These are phyloP conservation scores for Phataginus tetradactyla DNA, from an alignment of 2,797 vertebrate genomes.

Conservation along the genomic window DNA sequence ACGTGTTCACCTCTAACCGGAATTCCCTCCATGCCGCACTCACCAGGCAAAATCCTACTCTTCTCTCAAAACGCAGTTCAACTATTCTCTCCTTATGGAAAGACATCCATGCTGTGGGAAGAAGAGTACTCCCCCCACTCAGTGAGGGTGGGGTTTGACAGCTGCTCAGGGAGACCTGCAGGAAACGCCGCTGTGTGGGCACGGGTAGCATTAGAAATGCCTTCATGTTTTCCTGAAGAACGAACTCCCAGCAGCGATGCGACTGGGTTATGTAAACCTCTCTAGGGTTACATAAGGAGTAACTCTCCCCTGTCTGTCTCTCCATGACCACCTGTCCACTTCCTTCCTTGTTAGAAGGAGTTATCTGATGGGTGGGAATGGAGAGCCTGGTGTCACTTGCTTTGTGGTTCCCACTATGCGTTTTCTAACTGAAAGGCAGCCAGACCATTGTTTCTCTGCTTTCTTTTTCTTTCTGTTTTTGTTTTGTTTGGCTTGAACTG, in stretches of 20 bases:
- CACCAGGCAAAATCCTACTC: not conserved
- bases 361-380: not conserved
- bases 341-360: not conserved
- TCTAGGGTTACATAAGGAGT: not conserved
- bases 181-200: not conserved
- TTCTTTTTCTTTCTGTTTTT: not conserved
- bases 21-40: not conserved
- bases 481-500: not conserved
- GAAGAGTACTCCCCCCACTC: not conserved
- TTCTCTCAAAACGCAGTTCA: not conserved
- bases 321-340: rapidly evolving
- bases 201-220: rapidly evolving
- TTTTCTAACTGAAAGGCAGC: not conserved
- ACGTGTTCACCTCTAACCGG: not conserved
- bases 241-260: rapidly evolving
- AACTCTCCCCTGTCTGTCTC: not conserved
- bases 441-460: not conserved
- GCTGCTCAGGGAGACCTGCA: not conserved
- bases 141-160: not conserved
- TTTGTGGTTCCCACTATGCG: rapidly evolving
- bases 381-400: not conserved
- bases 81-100: not conserved
- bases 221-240: not conserved
- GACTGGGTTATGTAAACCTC: rapidly evolving
- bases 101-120: not conserved